Percentiles rank a stretch among this genome's conserved stretches.
Conservation (phyloP, 2,113 vertebrate species). For the Oophaga pumilio region DNA sequence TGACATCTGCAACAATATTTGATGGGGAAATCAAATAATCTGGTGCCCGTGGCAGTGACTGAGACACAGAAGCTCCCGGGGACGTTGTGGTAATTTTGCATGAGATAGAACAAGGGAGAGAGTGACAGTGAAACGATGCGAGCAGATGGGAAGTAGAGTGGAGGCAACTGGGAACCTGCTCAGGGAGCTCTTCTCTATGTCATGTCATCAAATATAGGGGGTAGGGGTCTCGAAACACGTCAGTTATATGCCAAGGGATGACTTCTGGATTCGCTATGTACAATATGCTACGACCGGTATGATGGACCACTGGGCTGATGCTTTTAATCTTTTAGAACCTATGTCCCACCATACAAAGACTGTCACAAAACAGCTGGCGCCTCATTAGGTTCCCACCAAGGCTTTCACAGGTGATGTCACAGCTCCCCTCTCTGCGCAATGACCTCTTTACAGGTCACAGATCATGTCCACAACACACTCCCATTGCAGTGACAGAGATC, state of each 20-base stretch:
- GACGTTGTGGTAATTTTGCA: constrained; percentile 24
- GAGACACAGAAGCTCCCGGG: neutral
- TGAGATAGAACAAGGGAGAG: neutral
- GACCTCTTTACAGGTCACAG: too few species aligned
- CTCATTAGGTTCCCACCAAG: too few species aligned
- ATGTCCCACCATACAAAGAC: too few species aligned
- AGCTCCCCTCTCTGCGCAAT: too few species aligned
- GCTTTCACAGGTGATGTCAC: too few species aligned
- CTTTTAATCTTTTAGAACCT: too few species aligned
- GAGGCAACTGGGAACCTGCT: neutral
- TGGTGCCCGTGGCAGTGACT: constrained; percentile 9
- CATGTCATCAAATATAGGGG: neutral
- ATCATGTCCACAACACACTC: too few species aligned
- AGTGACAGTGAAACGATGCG: neutral
- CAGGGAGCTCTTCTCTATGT: neutral
- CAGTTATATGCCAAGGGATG: neutral
- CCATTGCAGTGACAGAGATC: too few species aligned
- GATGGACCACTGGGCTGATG: too few species aligned
- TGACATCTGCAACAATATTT: constrained; percentile 39
- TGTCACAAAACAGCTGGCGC: too few species aligned
- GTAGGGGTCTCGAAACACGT: neutral
- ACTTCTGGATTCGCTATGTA: neutral
- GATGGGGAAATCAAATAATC: constrained; percentile 40
- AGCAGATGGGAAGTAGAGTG: neutral
- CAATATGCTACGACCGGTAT: too few species aligned